Percentiles rank a stretch among this genome's conserved stretches.
Conservation (phyloP, 1,140 invertebrate genomes). For the Chrysomallon squamiferum region DNA sequence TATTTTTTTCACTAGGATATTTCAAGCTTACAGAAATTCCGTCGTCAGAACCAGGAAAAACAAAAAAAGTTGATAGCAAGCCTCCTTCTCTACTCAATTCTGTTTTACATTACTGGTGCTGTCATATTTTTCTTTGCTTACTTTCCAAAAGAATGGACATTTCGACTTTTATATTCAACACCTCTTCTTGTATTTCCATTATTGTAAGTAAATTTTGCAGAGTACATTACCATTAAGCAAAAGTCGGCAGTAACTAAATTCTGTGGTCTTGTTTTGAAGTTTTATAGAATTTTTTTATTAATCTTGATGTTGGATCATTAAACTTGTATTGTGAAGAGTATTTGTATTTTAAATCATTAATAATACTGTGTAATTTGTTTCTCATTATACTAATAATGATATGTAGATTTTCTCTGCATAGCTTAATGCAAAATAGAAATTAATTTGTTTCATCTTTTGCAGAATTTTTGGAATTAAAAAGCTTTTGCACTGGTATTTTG, state of each 20-base stretch:
- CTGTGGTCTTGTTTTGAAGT: no score
- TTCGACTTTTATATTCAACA: slow-evolving; percentile 75
- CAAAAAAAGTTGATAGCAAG: slow-evolving; percentile 81
- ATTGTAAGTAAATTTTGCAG: slow-evolving; percentile 78
- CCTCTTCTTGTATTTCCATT: slow-evolving; percentile 79
- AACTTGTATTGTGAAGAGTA: no score
- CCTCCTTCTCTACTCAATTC: slow-evolving; percentile 80
- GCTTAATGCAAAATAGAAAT: no score
- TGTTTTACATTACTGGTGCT: slow-evolving; percentile 79
- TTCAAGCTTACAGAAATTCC: slow-evolving; percentile 79
- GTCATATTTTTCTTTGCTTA: slow-evolving; percentile 81
- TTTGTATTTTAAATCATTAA: no score
- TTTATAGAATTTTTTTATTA: slow-evolving; percentile 5
- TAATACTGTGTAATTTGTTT: no score
- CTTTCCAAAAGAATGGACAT: slow-evolving; percentile 73
- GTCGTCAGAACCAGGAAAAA: slow-evolving; percentile 77
- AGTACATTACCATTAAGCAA: no score
- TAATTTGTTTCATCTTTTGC: slow-evolving; percentile 64
- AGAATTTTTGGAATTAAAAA: slow-evolving; percentile 83
- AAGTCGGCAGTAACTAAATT: no score
- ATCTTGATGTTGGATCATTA: slow-evolving; percentile 1
- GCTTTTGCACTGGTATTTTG: slow-evolving; percentile 86
- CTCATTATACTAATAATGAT: no score
- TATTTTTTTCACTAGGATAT: slow-evolving; percentile 71
- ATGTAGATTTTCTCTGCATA: no score